phyloP scores from a whole-genome alignment of 2,113 vertebrate genomes.

The Podocnemis expansa region DNA sequence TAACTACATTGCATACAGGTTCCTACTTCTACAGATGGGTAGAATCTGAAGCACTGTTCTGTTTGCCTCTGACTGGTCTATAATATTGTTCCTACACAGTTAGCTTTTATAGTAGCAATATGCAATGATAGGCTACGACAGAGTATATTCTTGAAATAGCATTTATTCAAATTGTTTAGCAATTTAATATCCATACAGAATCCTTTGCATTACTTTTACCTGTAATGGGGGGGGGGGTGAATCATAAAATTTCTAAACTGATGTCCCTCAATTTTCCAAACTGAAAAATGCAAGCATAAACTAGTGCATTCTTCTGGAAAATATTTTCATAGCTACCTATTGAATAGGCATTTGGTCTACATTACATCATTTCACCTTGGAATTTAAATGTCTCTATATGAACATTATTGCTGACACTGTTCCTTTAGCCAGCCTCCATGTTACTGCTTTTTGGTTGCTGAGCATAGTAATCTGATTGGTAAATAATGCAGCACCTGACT shows the following conservation, averaged over 20 bases:
- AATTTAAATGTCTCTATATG: not conserved
- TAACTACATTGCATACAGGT: not conserved
- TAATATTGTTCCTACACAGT: not conserved
- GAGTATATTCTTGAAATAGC: not conserved
- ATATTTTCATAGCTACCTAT: not conserved
- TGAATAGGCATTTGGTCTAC: not conserved
- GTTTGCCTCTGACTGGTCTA: not conserved
- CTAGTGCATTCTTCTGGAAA: not conserved
- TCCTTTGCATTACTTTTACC: not conserved
- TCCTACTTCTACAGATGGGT: not conserved
- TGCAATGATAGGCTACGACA: not conserved
- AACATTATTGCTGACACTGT: not conserved
- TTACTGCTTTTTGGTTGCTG: not conserved
- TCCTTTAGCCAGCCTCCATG: fast-evolving
- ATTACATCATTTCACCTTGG: not conserved
- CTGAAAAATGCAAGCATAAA: not conserved
- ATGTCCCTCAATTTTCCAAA: not conserved
- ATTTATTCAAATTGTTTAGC: not conserved
- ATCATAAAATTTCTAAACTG: not conserved
- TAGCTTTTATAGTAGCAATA: not conserved
- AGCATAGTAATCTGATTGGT: not conserved
- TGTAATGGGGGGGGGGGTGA: no score
- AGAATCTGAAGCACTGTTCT: not conserved
- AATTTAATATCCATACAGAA: not conserved
- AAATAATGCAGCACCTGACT: not conserved